Base-by-base conservation (phyloP, 2,888 invertebrate species). In the Tiliacea citrago region DNA sequence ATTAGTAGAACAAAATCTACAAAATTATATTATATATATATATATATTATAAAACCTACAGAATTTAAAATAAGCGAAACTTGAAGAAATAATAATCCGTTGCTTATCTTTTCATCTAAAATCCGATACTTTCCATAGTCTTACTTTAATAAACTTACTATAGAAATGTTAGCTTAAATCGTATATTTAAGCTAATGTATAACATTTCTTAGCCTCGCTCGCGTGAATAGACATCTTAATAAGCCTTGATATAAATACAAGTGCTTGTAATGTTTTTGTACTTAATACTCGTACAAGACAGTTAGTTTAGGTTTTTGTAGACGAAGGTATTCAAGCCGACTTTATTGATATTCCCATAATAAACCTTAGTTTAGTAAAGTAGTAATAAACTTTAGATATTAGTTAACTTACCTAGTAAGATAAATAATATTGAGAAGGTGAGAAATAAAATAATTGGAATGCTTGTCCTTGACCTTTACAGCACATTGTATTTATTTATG, bases 161-260 rank as follows among this genome's bases (percentile, higher is more conserved):
- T 55, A 47, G 42, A 49, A 49, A 49, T 29, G 29, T 29, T 29
- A 29, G 29, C 29, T 29, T 29, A 29, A 29, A 29, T 29, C 29
- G 29, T 29, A 29, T 29, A 42, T 45, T 65, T 77, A 24, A 42
- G 49, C 21, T 24, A 51, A 53, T 29, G n/a, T 39, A 78, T n/a
- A 53, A 75, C 60, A 61, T 39, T 61, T 75, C 12, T 47, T 24
- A 53, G 35, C 29, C 21, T 67, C 66, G 45, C 24, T 67, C 58
- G 45, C 24, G 61, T 75, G 45, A 35, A 51, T 21, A 45, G 24
- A 57, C 62, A 75, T 55, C 16, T 47, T 47, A 74, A 47, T 62
- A 39, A 55, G 55, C 21, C 39, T 62, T 62, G 21, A 75, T 49
- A 13, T 68, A 51, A 57, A 57, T 73, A 49, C 24, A 73, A 74